Percentiles rank a stretch among this genome's conserved stretches.
phyloP scores from a whole-genome alignment of 1,140 invertebrate genomes.

The Phocides pigmalion region DNA sequence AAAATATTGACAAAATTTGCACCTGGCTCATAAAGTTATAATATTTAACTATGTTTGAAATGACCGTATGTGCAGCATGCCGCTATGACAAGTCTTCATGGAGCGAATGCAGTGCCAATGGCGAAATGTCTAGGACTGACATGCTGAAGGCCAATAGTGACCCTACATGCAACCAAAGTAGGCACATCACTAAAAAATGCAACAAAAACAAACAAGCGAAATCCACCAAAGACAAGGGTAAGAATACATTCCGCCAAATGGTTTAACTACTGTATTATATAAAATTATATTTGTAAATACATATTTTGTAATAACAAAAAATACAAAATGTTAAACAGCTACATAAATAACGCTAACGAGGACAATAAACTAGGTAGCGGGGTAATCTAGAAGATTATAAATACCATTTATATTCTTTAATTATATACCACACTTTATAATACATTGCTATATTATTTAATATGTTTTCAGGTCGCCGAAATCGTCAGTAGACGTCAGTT shows the following conservation, averaged over 20 bases:
- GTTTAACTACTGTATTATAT: no score
- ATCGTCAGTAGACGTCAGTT: conserved; percentile 66
- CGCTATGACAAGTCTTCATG: conserved; percentile 91
- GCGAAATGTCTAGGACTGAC: conserved; percentile 88
- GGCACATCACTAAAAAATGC: conserved; percentile 89
- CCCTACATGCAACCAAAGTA: conserved; percentile 88
- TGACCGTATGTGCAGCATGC: conserved; percentile 85
- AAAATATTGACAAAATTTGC: no score
- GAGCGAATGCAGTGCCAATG: conserved; percentile 88
- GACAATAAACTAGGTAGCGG: no score
- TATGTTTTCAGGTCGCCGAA: conserved; percentile 70
- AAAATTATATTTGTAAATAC: no score
- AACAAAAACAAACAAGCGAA: conserved; percentile 87
- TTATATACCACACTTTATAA: background rate
- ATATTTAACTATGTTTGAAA: conserved; percentile 4
- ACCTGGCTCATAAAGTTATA: no score
- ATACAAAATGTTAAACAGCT: no score
- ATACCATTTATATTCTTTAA: no score
- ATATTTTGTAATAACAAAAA: no score
- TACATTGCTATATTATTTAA: background rate
- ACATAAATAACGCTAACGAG: no score
- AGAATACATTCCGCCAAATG: conserved; percentile 19
- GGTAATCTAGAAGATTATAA: no score
- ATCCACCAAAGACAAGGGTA: conserved; percentile 85
- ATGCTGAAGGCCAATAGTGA: conserved; percentile 90